Evolutionary conservation across 2,113 vertebrate species (phyloP).

Genomic region (Camelus bactrianus): DNA sequence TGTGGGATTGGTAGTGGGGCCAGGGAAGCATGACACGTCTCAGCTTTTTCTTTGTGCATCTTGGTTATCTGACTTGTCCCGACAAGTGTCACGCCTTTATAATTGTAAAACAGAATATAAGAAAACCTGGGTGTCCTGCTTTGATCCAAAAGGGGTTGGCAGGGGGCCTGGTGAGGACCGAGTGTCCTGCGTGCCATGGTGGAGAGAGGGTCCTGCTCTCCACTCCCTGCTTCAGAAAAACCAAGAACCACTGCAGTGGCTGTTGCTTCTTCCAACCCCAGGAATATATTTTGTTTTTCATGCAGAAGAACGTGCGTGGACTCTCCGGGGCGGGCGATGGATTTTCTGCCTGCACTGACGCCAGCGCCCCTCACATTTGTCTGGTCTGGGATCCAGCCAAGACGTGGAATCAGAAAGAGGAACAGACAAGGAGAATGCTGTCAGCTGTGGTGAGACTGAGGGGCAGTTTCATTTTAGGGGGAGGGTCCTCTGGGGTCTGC

Average conservation of each 20-base stretch:
- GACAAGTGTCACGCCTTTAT: neutral
- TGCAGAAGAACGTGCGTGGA: neutral
- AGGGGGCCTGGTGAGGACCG: neutral
- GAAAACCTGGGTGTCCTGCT: fast-evolving
- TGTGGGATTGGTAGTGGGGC: fast-evolving
- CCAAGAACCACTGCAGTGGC: fast-evolving
- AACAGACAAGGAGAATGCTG: neutral
- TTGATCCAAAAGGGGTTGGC: neutral
- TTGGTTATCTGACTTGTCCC: neutral
- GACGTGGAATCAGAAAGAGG: neutral
- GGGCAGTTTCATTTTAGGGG: neutral
- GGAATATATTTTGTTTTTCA: neutral
- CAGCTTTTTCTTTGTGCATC: neutral
- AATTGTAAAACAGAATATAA: neutral
- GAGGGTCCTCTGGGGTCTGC: neutral
- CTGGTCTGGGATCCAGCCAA: neutral
- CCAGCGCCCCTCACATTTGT: neutral
- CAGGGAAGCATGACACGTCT: no score
- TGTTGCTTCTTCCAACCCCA: fast-evolving
- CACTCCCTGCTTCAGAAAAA: neutral
- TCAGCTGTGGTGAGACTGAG: neutral
- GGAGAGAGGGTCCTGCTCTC: no score
- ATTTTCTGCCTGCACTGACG: neutral
- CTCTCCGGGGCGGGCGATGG: neutral
- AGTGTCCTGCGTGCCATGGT: fast-evolving